A percentile compares a stretch with the other conserved stretches of the same genome.
Conservation (phyloP, 1,140 invertebrate species). For the Ctenoplectra terminalis region DNA sequence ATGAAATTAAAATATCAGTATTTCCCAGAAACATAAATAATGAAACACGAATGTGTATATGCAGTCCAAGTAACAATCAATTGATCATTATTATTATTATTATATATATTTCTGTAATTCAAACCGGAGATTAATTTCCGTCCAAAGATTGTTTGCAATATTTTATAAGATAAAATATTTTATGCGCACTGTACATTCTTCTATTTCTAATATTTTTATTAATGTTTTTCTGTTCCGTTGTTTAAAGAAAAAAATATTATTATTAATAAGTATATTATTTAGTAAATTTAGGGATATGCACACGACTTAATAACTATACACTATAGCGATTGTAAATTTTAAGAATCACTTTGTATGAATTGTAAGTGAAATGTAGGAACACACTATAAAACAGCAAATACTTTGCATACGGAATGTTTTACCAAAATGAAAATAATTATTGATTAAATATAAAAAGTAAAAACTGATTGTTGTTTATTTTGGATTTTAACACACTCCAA, state of each 20-base stretch:
- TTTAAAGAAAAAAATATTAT: not conserved
- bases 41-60: not conserved
- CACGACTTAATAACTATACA: not conserved
- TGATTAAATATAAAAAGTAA: not conserved
- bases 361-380: conserved; percentile 11
- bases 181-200: conserved; percentile 3
- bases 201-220: not conserved
- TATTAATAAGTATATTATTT: not conserved
- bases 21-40: not conserved
- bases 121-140: not conserved
- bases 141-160: not conserved
- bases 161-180: conserved; percentile 23
- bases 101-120: not conserved
- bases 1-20: not conserved
- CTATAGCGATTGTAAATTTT: not conserved
- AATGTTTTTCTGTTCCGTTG: not conserved
- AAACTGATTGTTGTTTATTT: not conserved
- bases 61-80: not conserved
- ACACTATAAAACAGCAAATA: not conserved
- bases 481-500: too few relatives aligned
- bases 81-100: not conserved
- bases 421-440: not conserved
- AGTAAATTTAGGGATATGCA: not conserved
- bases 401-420: not conserved
- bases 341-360: conserved; percentile 1